These are phyloP conservation scores for Amorpha juglandis DNA, from an alignment of 2,888 invertebrate genomes.

Conservation along the genomic window DNA sequence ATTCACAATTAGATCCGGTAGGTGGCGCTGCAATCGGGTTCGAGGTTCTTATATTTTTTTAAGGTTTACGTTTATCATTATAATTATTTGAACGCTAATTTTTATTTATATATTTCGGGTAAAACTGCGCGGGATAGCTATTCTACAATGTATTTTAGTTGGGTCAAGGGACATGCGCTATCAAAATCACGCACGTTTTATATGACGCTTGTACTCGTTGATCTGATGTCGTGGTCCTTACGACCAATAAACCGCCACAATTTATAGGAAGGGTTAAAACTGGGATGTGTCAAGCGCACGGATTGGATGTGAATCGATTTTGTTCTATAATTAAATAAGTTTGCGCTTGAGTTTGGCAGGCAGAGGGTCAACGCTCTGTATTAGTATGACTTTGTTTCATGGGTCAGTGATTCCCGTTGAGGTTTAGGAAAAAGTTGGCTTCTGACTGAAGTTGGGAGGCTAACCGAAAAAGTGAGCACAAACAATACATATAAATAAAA, in stretches of 20 bases:
- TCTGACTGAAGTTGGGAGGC: neutral
- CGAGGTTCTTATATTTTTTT: no score
- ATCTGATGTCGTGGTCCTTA: constrained; percentile 14
- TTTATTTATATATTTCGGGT: no score
- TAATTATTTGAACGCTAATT: no score
- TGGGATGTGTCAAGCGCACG: constrained; percentile 23
- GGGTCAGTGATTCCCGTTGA: neutral
- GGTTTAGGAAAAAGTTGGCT: neutral
- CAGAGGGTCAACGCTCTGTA: constrained; percentile 15
- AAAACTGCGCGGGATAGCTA: no score
- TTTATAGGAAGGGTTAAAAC: constrained; percentile 20
- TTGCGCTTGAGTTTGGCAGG: constrained; percentile 3
- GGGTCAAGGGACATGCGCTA: neutral
- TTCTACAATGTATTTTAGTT: neutral
- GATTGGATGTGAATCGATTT: constrained; percentile 22
- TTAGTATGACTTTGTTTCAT: neutral
- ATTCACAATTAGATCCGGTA: no score
- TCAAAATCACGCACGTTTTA: constrained; percentile 19
- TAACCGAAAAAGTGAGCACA: no score
- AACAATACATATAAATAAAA: no score
- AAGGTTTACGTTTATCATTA: no score
- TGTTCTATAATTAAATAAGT: constrained; percentile 23
- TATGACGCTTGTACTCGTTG: constrained; percentile 21
- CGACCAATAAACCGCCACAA: constrained; percentile 20
- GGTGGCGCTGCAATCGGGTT: no score